A percentile compares a stretch with the other conserved stretches of the same genome.
Conservation (phyloP, 2,797 vertebrate species). For the Galaxias olidus region DNA sequence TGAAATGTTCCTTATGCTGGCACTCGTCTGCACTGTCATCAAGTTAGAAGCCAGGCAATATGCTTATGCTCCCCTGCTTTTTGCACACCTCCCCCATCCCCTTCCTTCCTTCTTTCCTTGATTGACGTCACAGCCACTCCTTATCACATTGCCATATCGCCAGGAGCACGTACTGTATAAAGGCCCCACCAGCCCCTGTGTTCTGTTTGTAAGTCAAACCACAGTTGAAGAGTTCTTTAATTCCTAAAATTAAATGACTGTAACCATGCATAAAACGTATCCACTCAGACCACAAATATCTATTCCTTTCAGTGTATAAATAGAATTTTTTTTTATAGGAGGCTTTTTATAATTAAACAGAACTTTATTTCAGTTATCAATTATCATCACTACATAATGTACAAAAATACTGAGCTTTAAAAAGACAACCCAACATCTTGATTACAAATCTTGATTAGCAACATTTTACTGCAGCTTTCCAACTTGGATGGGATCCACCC, state of each 20-base stretch:
- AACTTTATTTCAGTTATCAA: constrained; percentile 70
- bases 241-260: too few species aligned
- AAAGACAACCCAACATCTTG: constrained; percentile 27
- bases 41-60: constrained; percentile 13
- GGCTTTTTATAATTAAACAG: constrained; percentile 38
- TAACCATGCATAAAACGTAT: too few species aligned
- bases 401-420: constrained; percentile 40
- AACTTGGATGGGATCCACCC: constrained; percentile 21
- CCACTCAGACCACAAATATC: too few species aligned
- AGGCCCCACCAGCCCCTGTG: constrained; percentile 10
- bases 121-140: constrained; percentile 3
- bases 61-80: too few species aligned
- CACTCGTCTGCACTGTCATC: not conserved
- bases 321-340: too few species aligned
- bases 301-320: too few species aligned
- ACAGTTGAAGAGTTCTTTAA: too few species aligned
- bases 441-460: constrained; percentile 31
- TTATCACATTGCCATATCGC: constrained; percentile 36
- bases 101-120: constrained; percentile 14
- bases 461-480: constrained; percentile 29
- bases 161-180: constrained; percentile 1
- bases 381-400: constrained; percentile 41
- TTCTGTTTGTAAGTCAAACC: not conserved
- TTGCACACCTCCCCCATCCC: constrained; percentile 1
- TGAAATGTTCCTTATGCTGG: not conserved